Evolutionary conservation across 2,888 invertebrate genomes (phyloP).

Genomic region (Arge pagana): DNA sequence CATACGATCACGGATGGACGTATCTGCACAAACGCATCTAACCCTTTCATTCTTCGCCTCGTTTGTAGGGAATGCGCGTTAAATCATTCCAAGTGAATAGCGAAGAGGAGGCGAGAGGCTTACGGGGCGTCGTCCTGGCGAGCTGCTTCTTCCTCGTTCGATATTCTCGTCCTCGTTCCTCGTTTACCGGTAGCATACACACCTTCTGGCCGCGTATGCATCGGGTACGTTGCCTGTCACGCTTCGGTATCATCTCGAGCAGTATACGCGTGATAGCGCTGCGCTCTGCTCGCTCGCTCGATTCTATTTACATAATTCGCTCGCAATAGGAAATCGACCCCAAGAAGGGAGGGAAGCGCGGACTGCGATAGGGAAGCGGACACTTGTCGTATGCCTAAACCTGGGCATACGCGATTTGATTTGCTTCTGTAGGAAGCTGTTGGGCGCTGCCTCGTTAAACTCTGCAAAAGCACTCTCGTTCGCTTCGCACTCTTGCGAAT

Average conservation of each 20-base stretch:
- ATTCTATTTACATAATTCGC: conserved; percentile 46
- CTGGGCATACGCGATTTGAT: conserved; percentile 22
- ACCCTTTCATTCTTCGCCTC: conserved; percentile 24
- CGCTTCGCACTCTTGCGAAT: no score
- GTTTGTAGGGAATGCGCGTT: conserved; percentile 27
- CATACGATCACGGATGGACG: no score
- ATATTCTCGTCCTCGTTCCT: not conserved
- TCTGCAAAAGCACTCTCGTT: no score
- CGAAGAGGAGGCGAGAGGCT: no score
- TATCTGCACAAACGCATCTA: no score
- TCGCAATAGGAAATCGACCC: conserved; percentile 26
- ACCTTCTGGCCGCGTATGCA: conserved; percentile 24
- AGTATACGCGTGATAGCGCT: conserved; percentile 42
- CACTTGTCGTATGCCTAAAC: conserved; percentile 21
- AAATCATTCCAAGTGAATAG: conserved; percentile 29
- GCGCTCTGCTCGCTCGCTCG: conserved; percentile 37
- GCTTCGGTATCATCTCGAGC: conserved; percentile 32
- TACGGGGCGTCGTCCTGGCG: conserved; percentile 4
- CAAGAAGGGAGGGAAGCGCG: conserved; percentile 22
- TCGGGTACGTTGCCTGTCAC: conserved; percentile 30
- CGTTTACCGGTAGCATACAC: no score
- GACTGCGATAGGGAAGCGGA: no score
- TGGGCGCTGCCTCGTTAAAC: conserved; percentile 13
- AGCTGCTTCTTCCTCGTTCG: conserved; percentile 1
- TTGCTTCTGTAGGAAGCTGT: conserved; percentile 20